Evolutionary conservation across 1,140 invertebrate species (phyloP).

Genomic region (Drosophila suzukii): DNA sequence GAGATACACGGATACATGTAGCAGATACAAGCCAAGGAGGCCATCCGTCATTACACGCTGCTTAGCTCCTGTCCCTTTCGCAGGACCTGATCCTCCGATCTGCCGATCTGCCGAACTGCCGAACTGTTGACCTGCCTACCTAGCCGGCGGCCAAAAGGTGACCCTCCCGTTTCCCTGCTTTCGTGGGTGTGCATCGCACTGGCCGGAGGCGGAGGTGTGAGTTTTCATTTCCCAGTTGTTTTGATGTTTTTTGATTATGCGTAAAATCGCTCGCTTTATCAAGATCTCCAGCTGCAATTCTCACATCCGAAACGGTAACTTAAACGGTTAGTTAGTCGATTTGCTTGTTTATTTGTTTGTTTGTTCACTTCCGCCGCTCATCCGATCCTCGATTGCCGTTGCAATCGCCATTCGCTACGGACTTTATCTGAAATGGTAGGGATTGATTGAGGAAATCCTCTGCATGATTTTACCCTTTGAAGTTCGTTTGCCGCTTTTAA

Average conservation of each 20-base stretch:
- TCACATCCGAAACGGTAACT: conserved; percentile 23
- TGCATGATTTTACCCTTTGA: background rate
- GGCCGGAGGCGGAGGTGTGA: conserved; percentile 53
- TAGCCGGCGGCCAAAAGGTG: background rate
- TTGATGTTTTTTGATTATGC: conserved; percentile 80
- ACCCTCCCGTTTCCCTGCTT: background rate
- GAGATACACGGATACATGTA: background rate
- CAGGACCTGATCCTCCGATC: background rate
- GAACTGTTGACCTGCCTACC: background rate
- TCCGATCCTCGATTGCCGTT: conserved; percentile 44
- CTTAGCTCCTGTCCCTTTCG: conserved; percentile 65
- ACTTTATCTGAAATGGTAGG: background rate
- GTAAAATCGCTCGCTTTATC: conserved; percentile 78
- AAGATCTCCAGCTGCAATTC: conserved; percentile 67
- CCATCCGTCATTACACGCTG: conserved; percentile 71
- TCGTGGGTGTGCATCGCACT: background rate
- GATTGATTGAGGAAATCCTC: conserved; percentile 4
- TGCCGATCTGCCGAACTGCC: too few species aligned
- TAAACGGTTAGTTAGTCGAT: conserved; percentile 54
- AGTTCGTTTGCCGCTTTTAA: background rate
- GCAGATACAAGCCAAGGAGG: background rate
- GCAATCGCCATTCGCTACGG: conserved; percentile 49
- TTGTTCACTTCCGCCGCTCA: conserved; percentile 24
- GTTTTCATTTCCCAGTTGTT: conserved; percentile 64
- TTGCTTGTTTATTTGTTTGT: conserved; percentile 42